phyloP scores from a whole-genome alignment of 37 sponge, comb jelly and placozoan genomes.

The Geodia barretti region DNA sequence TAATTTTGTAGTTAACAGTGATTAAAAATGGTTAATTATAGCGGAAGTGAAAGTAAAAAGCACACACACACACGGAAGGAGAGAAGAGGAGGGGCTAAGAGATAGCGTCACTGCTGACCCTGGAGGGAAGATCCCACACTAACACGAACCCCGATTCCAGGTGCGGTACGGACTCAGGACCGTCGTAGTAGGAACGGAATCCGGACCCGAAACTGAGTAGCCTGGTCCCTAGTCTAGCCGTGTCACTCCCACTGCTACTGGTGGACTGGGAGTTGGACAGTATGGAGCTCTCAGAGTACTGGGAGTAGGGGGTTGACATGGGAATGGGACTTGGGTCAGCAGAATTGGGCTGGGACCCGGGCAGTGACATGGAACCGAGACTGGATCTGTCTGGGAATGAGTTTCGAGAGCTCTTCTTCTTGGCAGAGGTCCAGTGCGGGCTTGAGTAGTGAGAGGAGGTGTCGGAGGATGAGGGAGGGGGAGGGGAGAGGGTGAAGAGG shows the following conservation, averaged over 20 bases:
- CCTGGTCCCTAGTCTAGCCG: neutral
- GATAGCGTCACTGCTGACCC: neutral
- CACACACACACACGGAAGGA: too few species aligned
- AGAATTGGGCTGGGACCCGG: neutral
- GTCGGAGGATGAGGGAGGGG: neutral
- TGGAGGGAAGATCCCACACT: slow-evolving; percentile 54
- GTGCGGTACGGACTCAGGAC: slow-evolving; percentile 19
- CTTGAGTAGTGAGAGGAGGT: neutral
- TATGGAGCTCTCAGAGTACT: neutral
- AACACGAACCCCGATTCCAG: slow-evolving; percentile 46
- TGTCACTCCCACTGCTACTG: neutral
- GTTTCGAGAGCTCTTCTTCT: neutral
- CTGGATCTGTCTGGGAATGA: neutral
- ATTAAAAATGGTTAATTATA: too few species aligned
- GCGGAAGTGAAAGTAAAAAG: too few species aligned
- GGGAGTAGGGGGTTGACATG: neutral
- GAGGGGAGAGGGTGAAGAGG: slow-evolving; percentile 19
- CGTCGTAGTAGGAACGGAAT: slow-evolving; percentile 62
- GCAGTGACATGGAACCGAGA: neutral
- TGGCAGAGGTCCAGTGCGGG: neutral
- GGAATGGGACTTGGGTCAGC: slow-evolving; percentile 8
- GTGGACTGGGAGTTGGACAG: neutral
- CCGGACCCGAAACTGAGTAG: slow-evolving; percentile 45
- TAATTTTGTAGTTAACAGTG: too few species aligned
- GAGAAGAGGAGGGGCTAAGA: too few species aligned